These are phyloP conservation scores for Sakesphorus luctuosus DNA, from an alignment of 2,113 vertebrate species.

Conservation along the genomic window DNA sequence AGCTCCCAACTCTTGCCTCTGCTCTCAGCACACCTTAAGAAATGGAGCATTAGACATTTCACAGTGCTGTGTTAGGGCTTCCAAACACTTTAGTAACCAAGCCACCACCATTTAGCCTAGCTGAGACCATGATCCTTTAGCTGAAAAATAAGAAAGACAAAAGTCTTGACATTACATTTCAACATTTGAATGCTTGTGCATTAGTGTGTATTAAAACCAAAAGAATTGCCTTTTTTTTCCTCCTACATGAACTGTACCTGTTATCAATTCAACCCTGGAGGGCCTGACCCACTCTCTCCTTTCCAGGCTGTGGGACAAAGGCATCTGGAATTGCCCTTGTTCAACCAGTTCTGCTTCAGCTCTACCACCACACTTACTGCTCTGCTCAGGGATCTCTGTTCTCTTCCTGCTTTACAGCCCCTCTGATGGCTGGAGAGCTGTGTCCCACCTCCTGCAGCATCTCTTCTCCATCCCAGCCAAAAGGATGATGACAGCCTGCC, in stretches of 20 bases:
- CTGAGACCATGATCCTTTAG: not conserved
- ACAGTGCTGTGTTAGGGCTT: not conserved
- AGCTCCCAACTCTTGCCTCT: not conserved
- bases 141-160: not conserved
- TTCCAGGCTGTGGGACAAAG: not conserved
- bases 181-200: not conserved
- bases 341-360: not conserved
- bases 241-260: not conserved
- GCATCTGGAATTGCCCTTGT: not conserved
- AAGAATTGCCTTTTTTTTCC: not conserved
- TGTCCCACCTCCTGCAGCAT: not conserved
- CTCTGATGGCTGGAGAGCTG: not conserved
- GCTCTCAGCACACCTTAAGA: not conserved
- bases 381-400: not conserved
- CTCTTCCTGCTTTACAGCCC: not conserved
- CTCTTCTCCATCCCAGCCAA: not conserved
- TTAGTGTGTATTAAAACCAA: not conserved
- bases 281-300: not conserved
- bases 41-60: fast-evolving
- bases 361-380: not conserved
- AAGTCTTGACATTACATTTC: not conserved
- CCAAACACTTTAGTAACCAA: not conserved
- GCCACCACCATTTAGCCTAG: not conserved
- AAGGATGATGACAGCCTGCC: not conserved
- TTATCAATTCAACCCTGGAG: not conserved